Evolutionary conservation across 2,797 vertebrate genomes (phyloP), one percentile per base, ranked within the genome.

Genomic region (Hybognathus amarus): DNA sequence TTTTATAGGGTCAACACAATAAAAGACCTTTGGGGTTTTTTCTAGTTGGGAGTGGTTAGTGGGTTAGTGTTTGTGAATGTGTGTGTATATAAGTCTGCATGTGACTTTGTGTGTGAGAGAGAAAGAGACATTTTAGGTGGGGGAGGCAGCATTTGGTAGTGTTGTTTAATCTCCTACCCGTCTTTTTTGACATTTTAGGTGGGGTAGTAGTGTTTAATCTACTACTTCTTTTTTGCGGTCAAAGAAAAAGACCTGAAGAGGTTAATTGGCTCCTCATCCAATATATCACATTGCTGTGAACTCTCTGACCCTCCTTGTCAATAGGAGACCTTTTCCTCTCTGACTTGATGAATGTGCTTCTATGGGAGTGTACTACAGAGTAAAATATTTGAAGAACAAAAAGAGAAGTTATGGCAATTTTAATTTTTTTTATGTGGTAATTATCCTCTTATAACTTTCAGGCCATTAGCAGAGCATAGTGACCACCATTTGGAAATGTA

Each of bases 1-100:
- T 95, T 97, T 98, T 97, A 97, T 96, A 96, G 96, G 96, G 95
- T 94, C 95, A 96, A 95, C 95, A 96, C 96, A 96, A 96, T 97
- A 97, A 97, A 98, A 97, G 95, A 95, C 94, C 94, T 94, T 89
- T 91, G 92, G 80, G 71, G 87, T 86, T 93, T 94, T 94, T 93
- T 92, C 93, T 89, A 56, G 82, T 92, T 92, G 94, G 93, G 94
- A 92, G 94, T 91, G 93, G 93, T 92, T 92, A 90, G 92, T 94
- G 87, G 86, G 90, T 92, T 88, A 50, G 83, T 86, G 87, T 87
- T 87, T 87, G 79, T 86, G 75, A 67, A 74, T 61, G 85, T 54
- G 73, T 84, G 77, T 82, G 83, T 75, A 54, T 83, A 68, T 87
- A 89, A 77, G 90, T 89, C 90, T 89, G 89, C 91, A 90, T 82